Evolutionary conservation across 2,888 invertebrate species (phyloP), one percentile per base, ranked within the genome.

Genomic region (Drosophila pseudotakahashii): DNA sequence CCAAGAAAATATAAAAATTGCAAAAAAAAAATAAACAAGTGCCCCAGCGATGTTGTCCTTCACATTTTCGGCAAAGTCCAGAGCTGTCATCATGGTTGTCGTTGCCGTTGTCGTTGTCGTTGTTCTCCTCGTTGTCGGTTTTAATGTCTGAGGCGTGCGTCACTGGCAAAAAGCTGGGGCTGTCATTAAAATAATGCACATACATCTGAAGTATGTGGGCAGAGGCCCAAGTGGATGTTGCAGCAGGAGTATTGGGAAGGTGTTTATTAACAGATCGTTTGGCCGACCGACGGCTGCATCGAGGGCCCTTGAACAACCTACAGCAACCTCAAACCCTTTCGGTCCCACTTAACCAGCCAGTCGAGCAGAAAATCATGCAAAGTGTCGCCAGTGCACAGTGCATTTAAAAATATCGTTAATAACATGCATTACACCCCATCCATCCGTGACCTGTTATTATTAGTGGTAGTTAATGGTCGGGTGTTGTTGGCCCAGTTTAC

Each of bases 261-360:
- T 90, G 89, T 90, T 90, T 90, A 89, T 90, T 89, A 90, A 90
- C 89, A 89, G 89, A 89, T 89, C 88, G 89, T 89, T 89, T 90
- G 89, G 68, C 79, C 79, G 73, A 71, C 77, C 81, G 71, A 75
- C 70, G 62, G 75, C 70, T 77, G 58, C 73, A 62, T 64, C 72
- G 71, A 83, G 87, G 80, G 70, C 71, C 72, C 75, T 63, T 42
- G 11, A 34, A 19, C 1, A 1, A 19, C 2, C 19, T 2, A 34
- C 34, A 11, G 3, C 32, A 42, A 19, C 41, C 10, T 2, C 9
- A 14, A 62, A 42, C 63, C 62, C 62, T 10, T 69, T 81, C 71
- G n/a, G 44, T 44, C 34, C 39, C 57, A 64, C 74, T 76, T 81
- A 78, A 72, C 72, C 75, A 63, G 53, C 73, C 82, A 77, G 73